phyloP scores from a whole-genome alignment of 2,113 vertebrate genomes.

The Marmota monax region DNA sequence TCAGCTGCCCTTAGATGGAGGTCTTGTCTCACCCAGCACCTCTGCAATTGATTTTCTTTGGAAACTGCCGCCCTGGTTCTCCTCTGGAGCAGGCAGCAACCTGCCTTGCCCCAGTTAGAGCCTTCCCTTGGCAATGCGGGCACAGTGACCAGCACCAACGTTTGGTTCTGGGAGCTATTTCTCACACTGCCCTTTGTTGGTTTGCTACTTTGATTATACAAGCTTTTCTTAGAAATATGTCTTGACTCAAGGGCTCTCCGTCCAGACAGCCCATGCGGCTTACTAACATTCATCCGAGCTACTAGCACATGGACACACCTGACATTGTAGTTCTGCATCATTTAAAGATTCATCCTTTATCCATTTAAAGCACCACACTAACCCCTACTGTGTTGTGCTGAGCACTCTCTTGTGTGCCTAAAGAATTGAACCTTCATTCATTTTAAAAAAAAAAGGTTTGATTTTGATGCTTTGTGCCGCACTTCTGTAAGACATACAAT shows the following conservation, averaged over 20 bases:
- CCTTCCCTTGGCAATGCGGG: background rate
- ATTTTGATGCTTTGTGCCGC: background rate
- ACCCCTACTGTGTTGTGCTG: background rate
- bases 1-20: background rate
- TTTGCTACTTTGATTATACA: background rate
- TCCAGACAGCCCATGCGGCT: background rate
- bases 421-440: background rate
- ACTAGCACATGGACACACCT: background rate
- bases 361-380: background rate
- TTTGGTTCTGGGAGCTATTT: background rate
- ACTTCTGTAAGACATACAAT: accelerated
- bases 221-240: background rate
- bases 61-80: background rate
- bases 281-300: background rate
- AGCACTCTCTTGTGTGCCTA: too few relatives aligned
- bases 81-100: background rate
- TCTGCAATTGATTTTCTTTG: background rate
- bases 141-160: background rate
- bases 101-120: too few relatives aligned
- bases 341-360: background rate
- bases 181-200: background rate
- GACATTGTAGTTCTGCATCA: background rate
- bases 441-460: background rate
- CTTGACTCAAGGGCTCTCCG: background rate
- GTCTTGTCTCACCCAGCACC: background rate